Conservation (phyloP, 2,113 vertebrate genomes). For the Cnemophilus loriae region DNA sequence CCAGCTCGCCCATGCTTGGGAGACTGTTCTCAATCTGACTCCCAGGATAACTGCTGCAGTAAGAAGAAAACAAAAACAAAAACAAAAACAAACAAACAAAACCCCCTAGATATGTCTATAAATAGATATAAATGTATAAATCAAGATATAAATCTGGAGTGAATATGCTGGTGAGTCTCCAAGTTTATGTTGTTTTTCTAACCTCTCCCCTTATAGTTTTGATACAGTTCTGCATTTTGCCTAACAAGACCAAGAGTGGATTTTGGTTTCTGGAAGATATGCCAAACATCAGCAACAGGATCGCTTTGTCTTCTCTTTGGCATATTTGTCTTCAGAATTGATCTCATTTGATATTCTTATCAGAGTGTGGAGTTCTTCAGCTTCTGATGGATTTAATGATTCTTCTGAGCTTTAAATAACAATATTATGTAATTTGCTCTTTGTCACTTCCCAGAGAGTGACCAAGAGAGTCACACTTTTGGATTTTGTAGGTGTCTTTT, state of each 20-base stretch:
- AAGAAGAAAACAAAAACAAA: neutral
- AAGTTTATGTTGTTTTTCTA: neutral
- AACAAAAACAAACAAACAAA: neutral
- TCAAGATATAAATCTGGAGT: neutral
- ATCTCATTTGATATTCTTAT: neutral
- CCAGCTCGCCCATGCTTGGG: neutral
- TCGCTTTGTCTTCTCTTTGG: neutral
- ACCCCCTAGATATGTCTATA: neutral
- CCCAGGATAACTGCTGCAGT: neutral
- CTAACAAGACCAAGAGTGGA: rapidly evolving
- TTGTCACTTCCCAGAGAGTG: neutral
- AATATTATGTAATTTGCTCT: neutral
- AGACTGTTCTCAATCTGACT: neutral
- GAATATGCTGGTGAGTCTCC: neutral
- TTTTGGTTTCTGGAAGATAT: neutral
- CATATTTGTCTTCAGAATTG: neutral
- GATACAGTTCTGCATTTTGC: neutral
- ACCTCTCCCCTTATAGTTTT: neutral
- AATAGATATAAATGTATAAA: neutral
- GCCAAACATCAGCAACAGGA: neutral
- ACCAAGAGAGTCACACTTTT: neutral
- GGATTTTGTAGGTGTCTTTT: neutral
- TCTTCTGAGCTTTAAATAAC: neutral
- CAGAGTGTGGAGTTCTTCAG: neutral
- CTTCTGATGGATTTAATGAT: neutral